These are phyloP conservation scores for Troides oblongomaculatus DNA, from an alignment of 2,888 invertebrate genomes.

Conservation along the genomic window DNA sequence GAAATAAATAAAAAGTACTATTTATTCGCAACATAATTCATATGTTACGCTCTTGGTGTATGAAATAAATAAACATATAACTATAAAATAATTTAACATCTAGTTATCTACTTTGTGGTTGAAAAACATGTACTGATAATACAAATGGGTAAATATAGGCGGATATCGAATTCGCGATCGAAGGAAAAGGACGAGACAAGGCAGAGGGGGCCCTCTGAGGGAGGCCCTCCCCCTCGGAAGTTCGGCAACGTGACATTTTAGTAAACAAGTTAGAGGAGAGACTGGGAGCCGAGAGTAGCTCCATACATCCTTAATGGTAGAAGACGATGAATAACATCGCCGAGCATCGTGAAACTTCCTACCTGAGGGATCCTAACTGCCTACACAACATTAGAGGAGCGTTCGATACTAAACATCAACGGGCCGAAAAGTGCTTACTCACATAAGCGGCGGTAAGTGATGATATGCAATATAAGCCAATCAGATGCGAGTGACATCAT, in stretches of 20 bases:
- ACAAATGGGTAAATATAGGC: slow-evolving; percentile 32
- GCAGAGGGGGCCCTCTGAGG: slow-evolving; percentile 35
- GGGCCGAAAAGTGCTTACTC: neutral
- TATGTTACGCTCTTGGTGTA: no score
- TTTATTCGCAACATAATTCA: no score
- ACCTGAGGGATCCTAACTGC: slow-evolving; percentile 27
- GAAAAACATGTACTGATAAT: slow-evolving; percentile 14
- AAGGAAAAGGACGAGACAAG: slow-evolving; percentile 28
- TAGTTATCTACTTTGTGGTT: neutral
- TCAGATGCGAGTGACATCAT: neutral
- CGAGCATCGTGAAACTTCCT: slow-evolving; percentile 39
- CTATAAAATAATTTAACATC: neutral
- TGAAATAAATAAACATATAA: no score
- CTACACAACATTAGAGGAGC: slow-evolving; percentile 9
- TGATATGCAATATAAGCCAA: slow-evolving; percentile 4
- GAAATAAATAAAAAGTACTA: no score
- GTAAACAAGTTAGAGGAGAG: slow-evolving; percentile 62
- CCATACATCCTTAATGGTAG: slow-evolving; percentile 48
- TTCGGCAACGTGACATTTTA: slow-evolving; percentile 67
- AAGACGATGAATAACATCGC: slow-evolving; percentile 63
- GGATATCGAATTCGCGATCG: slow-evolving; percentile 38
- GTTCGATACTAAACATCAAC: neutral
- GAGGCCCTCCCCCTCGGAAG: slow-evolving; percentile 42
- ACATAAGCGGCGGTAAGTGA: slow-evolving; percentile 2
- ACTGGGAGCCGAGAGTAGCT: slow-evolving; percentile 52